Base-by-base conservation (phyloP, 53 echinoderm and acorn worm species). In the Glandiceps talaboti region DNA sequence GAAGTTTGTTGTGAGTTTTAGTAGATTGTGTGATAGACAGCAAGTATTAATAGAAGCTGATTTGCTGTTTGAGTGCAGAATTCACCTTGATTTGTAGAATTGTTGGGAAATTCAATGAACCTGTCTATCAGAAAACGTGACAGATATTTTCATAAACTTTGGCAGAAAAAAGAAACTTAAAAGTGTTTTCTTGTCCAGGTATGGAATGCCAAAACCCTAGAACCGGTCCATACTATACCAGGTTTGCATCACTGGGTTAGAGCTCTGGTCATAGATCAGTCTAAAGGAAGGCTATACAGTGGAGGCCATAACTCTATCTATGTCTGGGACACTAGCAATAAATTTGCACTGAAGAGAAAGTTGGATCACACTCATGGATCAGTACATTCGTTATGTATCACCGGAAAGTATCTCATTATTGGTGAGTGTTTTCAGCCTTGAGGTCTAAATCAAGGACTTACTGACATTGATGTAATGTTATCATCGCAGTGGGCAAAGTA, bases 231-330 rank as follows among this genome's bases (percentile, higher is more conserved):
- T 30, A 90, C 85, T 29, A 90, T 96, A 14, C 72, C 87, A 28
- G 96, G 92, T 20, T 75, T 89, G 30, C 90, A 96, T 82, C 92
- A 96, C 73, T 92, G 96, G 92, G 96, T 96, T 30, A 76, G 96
- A 84, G 92, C 96, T 1, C 83, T 96, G 25, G 90, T 89, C 29
- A 26, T 92, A 1, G 96, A 96, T 73, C 83, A 86, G 27, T 81
- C 83, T 14, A 88, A 90, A 92, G 93, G 93, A 79, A 81, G 73
- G 25, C 83, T 99, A 30, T 99, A 99, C 88, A 94, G 99, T 74
- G 99, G 99, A 0, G 90, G 93, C 0, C 99, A 99, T 77, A 99
- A 99, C 81, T 84, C 86, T 0, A 86, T 99, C 31, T 86, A 83
- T 28, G 81, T 99, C 14, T 99, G 99, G 99, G 94, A 91, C 72